Evolutionary conservation across 2,113 vertebrate genomes (phyloP), one percentile per base, ranked within the genome.

Genomic region (Python bivittatus): DNA sequence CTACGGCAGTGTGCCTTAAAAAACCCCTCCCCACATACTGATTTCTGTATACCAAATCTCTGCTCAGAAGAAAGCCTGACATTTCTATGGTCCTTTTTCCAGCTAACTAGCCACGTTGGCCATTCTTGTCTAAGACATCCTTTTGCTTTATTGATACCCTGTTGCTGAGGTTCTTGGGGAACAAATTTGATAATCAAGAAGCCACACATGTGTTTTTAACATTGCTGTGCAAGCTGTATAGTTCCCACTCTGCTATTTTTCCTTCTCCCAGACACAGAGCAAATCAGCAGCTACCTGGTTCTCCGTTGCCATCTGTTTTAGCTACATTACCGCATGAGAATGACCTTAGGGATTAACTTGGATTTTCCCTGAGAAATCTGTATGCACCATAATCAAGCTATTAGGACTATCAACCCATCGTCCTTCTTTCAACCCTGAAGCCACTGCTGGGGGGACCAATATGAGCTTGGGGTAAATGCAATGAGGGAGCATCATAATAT

Each of bases 191-290:
- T 53, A 23, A 9, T 38, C 25, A 1, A 38, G 12, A 86, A 53
- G 12, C 58, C 83, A 48, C 8, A 6, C 5, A 27, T 60, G 56
- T 2, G 10, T 33, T 4, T 48, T 27, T 17, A 27, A 44, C 88
- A 92, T 93, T 53, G 84, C 44, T 42, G 12, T 38, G 86, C 44
- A 85, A 88, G 86, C 12, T 15, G 64, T 44, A 57, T 57, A 29
- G 27, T 79, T 94, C 53, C 89, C 92, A 84, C 42, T 90, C 85
- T 93, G 90, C 92, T 90, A 4, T 17, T 1, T 86, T 88, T 2
- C 2, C 2, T 88, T 56, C 84, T 42, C 38, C 83, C 93, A 93
- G 90, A 38, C 95, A 88, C 33, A 93, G 89, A 94, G 42, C 4
- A 5, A 87, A n/a, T 54, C 89, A 48, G 4, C 84, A 1, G 5